These are phyloP conservation scores for Amaurobius ferox DNA, from an alignment of 2,888 invertebrate species.

Conservation along the genomic window DNA sequence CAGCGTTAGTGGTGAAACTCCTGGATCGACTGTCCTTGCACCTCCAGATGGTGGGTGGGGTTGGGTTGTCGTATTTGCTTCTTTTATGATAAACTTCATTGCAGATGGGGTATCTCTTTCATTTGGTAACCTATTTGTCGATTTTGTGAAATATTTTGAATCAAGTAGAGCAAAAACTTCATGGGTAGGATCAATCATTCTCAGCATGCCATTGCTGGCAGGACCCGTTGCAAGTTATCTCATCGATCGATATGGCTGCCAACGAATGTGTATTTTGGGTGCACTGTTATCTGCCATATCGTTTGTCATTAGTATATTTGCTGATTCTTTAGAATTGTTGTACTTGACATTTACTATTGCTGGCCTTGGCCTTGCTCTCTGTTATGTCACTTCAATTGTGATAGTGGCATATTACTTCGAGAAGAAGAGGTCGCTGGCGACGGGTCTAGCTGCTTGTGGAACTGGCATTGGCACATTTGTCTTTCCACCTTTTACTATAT, in stretches of 20 bases:
- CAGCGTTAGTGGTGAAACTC: background rate
- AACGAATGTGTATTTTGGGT: constrained; percentile 87
- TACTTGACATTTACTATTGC: constrained; percentile 90
- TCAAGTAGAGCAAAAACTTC: constrained; percentile 91
- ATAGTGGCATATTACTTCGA: constrained; percentile 94
- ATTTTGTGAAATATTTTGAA: constrained; percentile 89
- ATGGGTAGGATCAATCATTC: constrained; percentile 92
- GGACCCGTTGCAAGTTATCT: constrained; percentile 90
- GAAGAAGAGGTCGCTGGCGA: constrained; percentile 88
- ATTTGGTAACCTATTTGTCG: constrained; percentile 92
- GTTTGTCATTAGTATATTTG: constrained; percentile 86
- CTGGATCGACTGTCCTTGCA: constrained; percentile 13
- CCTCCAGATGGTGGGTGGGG: constrained; percentile 93
- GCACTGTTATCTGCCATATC: constrained; percentile 86
- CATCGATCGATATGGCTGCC: constrained; percentile 89
- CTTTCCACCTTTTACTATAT: constrained; percentile 88
- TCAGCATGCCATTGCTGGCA: constrained; percentile 91
- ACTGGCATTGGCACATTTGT: constrained; percentile 91
- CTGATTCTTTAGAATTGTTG: constrained; percentile 85
- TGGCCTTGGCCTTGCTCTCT: constrained; percentile 89
- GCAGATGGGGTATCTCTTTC: constrained; percentile 95
- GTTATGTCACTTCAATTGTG: constrained; percentile 92
- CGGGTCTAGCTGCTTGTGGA: constrained; percentile 90
- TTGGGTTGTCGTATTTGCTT: constrained; percentile 92
- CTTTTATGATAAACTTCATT: constrained; percentile 92